A percentile compares a stretch with the other conserved stretches of the same genome.
Evolutionary conservation across 2,888 invertebrate genomes (phyloP).

Genomic region (Baccha elongata): DNA sequence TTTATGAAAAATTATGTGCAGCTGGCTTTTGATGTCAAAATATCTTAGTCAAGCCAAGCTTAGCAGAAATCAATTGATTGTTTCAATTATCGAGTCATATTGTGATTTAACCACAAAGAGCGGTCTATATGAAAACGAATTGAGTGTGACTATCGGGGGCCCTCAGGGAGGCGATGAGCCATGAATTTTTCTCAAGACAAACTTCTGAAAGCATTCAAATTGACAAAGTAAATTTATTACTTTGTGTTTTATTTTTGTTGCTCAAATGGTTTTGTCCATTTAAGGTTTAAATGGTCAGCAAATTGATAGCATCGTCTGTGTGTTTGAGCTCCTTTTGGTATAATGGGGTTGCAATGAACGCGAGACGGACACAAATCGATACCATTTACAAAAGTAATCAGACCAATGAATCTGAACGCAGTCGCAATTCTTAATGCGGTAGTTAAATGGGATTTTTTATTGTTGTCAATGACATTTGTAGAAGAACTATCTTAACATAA

Average conservation of each 20-base stretch:
- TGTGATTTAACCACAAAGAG: conserved; percentile 2
- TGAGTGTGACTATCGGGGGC: not conserved
- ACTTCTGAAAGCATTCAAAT: conserved; percentile 40
- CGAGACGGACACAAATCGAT: conserved; percentile 37
- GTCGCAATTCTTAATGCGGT: not conserved
- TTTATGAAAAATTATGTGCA: not conserved
- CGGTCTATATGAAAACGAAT: not conserved
- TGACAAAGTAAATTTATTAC: not conserved
- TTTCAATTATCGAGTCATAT: not conserved
- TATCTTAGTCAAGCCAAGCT: not conserved
- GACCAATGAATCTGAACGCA: conserved; percentile 45
- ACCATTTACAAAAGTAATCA: conserved; percentile 33
- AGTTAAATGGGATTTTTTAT: not conserved
- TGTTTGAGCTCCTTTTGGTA: conserved; percentile 30
- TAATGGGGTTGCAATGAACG: conserved; percentile 20
- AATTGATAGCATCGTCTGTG: conserved; percentile 47
- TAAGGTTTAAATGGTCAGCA: conserved; percentile 44
- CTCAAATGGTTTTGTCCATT: conserved; percentile 28
- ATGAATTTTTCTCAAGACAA: conserved; percentile 4
- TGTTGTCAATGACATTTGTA: conserved; percentile 32
- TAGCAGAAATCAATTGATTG: not conserved
- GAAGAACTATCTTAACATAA: no score
- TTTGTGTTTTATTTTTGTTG: not conserved
- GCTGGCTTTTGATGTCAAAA: not conserved
- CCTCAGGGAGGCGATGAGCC: conserved; percentile 34